Conservation (phyloP, 2,888 invertebrate species). For the Nemoura dubitans region DNA sequence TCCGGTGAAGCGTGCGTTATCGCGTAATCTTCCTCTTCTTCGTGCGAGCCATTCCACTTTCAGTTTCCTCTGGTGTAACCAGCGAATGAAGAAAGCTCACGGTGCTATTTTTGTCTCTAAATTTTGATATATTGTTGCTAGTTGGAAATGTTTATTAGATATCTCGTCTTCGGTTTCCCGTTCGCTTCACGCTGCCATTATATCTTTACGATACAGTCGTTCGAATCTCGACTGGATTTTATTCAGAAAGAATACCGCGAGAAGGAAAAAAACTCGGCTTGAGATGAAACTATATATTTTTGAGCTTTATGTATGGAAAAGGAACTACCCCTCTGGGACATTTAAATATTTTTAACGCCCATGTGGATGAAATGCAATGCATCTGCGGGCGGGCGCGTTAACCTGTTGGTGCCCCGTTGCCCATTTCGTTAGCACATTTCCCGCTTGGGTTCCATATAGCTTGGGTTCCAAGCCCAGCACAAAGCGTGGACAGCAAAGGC, state of each 20-base stretch:
- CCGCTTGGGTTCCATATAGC: too few species aligned
- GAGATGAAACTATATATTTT: slow-evolving; percentile 7
- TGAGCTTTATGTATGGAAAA: not conserved
- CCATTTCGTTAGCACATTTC: not conserved
- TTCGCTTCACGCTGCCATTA: not conserved
- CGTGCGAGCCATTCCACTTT: not conserved
- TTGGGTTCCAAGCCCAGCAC: too few species aligned
- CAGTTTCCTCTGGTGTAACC: not conserved
- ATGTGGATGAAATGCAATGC: not conserved
- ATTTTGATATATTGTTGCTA: slow-evolving; percentile 12
- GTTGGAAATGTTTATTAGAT: not conserved
- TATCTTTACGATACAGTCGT: slow-evolving; percentile 12
- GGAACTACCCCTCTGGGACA: not conserved
- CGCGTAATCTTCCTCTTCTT: not conserved
- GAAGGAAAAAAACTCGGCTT: not conserved
- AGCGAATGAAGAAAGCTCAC: not conserved
- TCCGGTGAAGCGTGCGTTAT: not conserved
- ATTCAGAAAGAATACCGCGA: not conserved
- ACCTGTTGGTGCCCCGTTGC: not conserved
- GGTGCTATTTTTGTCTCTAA: not conserved
- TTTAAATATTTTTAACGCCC: slow-evolving; percentile 5
- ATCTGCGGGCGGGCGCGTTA: not conserved
- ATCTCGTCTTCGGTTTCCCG: not conserved
- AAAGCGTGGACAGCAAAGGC: not conserved
- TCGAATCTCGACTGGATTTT: slow-evolving; percentile 5